phyloP scores from a whole-genome alignment of 2,113 vertebrate genomes.

The Hypomesus transpacificus region DNA sequence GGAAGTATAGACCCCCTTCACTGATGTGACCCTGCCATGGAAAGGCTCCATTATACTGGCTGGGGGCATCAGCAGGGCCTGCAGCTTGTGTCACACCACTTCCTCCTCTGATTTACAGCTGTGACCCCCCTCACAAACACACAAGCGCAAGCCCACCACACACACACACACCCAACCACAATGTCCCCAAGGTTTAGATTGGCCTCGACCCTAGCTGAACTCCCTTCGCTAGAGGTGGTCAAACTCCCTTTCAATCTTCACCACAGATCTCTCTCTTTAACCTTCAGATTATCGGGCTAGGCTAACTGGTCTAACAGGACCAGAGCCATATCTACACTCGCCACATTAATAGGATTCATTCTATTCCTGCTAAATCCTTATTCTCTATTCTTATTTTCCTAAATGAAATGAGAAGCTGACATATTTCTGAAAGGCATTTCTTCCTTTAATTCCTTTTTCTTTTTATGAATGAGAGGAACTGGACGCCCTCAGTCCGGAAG shows the following conservation, averaged over 20 bases:
- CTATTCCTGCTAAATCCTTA: conserved; percentile 48
- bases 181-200: conserved; percentile 44
- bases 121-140: conserved; percentile 33
- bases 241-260: conserved; percentile 64
- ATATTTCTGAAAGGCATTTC: conserved; percentile 46
- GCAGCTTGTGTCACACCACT: conserved; percentile 75
- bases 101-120: conserved; percentile 57
- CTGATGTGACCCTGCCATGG: too few relatives aligned
- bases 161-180: not conserved
- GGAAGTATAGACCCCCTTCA: too few relatives aligned
- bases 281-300: conserved; percentile 60
- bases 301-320: conserved; percentile 53
- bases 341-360: conserved; percentile 38
- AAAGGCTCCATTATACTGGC: conserved; percentile 58
- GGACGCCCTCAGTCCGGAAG: conserved; percentile 45
- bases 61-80: conserved; percentile 66
- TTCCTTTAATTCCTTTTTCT: conserved; percentile 3
- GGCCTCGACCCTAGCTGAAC: conserved; percentile 57
- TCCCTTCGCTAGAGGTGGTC: conserved; percentile 42
- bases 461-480: conserved; percentile 45
- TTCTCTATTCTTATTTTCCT: conserved; percentile 58
- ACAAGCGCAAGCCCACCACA: conserved; percentile 26
- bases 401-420: conserved; percentile 44
- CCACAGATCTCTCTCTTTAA: conserved; percentile 49
- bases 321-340: conserved; percentile 52